A percentile compares a stretch with the other conserved stretches of the same genome.
These are phyloP conservation scores for Habropoda laboriosa DNA, from an alignment of 1,140 invertebrate species.

Conservation along the genomic window DNA sequence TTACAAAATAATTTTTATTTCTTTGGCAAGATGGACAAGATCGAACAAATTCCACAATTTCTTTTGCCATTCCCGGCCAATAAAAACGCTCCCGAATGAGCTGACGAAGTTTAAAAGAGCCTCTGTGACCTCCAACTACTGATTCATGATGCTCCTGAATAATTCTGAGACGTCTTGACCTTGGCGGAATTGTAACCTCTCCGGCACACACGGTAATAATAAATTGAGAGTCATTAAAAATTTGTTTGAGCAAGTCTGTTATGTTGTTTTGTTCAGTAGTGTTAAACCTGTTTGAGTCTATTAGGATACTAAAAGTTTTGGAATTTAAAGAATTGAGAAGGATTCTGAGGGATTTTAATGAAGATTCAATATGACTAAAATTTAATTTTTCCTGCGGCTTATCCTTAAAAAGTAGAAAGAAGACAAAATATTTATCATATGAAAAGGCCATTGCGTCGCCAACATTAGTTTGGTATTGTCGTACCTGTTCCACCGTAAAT, in stretches of 20 bases:
- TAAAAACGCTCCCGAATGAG: too few species aligned
- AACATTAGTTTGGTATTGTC: not conserved
- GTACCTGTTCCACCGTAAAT: not conserved
- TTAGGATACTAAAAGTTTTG: not conserved
- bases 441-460: not conserved
- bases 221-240: not conserved
- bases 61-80: too few species aligned
- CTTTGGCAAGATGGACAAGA: not conserved
- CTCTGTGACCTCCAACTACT: too few species aligned
- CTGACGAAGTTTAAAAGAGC: too few species aligned
- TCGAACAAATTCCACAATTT: not conserved
- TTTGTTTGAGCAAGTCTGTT: not conserved
- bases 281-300: too few species aligned
- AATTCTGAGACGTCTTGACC: not conserved
- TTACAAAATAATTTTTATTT: too few species aligned
- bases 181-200: not conserved
- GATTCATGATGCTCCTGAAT: not conserved
- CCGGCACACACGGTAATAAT: not conserved
- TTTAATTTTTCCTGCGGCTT: too few species aligned
- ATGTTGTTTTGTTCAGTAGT: not conserved
- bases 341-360: too few species aligned
- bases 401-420: not conserved
- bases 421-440: not conserved
- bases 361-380: too few species aligned
- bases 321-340: not conserved